These are phyloP conservation scores for Microctenopoma stevenorrisi DNA, from an alignment of 2,797 vertebrate species.

Conservation along the genomic window DNA sequence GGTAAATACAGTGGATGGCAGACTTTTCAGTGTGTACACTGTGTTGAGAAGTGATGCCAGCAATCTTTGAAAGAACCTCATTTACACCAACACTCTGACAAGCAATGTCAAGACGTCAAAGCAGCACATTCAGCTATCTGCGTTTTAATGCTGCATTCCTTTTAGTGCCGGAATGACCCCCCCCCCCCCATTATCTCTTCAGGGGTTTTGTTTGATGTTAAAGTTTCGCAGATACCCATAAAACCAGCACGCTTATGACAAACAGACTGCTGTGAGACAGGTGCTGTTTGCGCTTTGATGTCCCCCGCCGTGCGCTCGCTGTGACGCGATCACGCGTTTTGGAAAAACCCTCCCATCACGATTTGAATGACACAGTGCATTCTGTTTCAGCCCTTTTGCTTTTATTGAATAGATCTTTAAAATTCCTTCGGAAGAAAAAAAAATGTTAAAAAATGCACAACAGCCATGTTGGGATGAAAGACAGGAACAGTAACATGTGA, in stretches of 20 bases:
- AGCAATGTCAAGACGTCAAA: constrained; percentile 43
- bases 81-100: constrained; percentile 10
- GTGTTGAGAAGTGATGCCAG: not conserved
- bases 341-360: constrained; percentile 52
- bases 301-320: constrained; percentile 16
- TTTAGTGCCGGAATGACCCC: constrained; percentile 33
- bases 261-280: constrained; percentile 39
- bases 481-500: constrained; percentile 68
- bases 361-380: constrained; percentile 74
- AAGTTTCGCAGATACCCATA: constrained; percentile 28
- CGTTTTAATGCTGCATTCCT: constrained; percentile 15
- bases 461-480: constrained; percentile 64
- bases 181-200: constrained; percentile 19
- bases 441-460: constrained; percentile 55
- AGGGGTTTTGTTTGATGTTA: constrained; percentile 51
- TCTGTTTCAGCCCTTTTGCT: constrained; percentile 79
- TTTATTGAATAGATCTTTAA: constrained; percentile 78
- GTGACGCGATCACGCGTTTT: constrained; percentile 41
- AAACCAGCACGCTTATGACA: constrained; percentile 46
- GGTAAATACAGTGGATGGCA: constrained; percentile 15
- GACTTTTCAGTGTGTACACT: not conserved
- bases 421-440: constrained; percentile 55
- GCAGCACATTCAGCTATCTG: constrained; percentile 38
- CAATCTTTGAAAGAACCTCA: constrained; percentile 20
- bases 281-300: constrained; percentile 57